Base-by-base conservation (phyloP, 2,888 invertebrate species). In the Cataglyphis livida region DNA sequence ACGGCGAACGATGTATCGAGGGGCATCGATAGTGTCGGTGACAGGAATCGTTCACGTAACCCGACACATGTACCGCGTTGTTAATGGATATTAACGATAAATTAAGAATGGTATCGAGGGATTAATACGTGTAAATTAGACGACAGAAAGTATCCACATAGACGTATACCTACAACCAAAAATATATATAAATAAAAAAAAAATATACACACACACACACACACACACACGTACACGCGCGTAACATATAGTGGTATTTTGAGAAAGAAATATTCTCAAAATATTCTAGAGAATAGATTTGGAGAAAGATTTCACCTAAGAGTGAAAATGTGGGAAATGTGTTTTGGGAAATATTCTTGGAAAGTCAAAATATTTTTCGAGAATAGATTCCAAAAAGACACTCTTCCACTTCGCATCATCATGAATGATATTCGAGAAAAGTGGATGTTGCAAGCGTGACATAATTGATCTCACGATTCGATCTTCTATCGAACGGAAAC, bases 111-210 rank as follows among this genome's bases (percentile, higher is more conserved):
- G 90, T 92, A 92, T 90, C 86, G 91, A 92, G 87, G 84, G 88
- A 85, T 90, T 89, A 89, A 91, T 92, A 92, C 92, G 90, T 94
- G 93, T 93, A 92, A 92, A 93, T 93, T 94, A 94, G 93, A 93
- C 91, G 91, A 93, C 93, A 93, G 94, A 93, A 94, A 94, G 93
- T 94, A 94, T 93, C 90, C 92, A 92, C 90, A 93, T 92, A 92
- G 90, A 91, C 87, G 91, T 92, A 91, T 91, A 92, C 90, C 87
- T 90, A 92, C 90, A 86, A 91, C 87, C 88, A 88, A 89, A 87
- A 88, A 85, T 87, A 90, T 85, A 74, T 85, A 89, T 88, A 87
- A 78, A 88, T 84, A 84, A 84, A 87, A 75, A 85, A 83, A 88
- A 81, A 87, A 86, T 51, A 68, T 21, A 64, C 41, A 54, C 38